Conservation (phyloP, 2,113 vertebrate species). For the Brachyistius frenatus region DNA sequence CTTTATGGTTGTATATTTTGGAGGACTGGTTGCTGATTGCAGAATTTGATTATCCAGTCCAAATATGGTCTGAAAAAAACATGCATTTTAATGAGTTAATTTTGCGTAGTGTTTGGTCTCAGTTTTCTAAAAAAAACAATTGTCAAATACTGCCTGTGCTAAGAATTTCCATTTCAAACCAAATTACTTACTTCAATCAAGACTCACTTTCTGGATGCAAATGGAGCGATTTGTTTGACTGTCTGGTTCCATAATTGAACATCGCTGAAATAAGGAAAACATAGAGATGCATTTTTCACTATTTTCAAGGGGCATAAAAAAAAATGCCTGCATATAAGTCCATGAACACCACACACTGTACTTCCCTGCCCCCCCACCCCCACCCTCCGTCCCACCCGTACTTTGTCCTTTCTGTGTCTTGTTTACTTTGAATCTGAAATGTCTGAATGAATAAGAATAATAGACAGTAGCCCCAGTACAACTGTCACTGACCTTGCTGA, state of each 20-base stretch:
- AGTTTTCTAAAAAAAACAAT: conserved; percentile 27
- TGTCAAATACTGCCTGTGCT: conserved; percentile 18
- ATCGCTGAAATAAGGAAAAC: conserved; percentile 53
- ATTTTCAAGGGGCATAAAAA: conserved; percentile 12
- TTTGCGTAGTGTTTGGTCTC: not conserved
- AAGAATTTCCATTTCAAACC: conserved; percentile 32
- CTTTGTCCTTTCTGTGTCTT: conserved; percentile 47
- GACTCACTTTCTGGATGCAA: conserved; percentile 35
- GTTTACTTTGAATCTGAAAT: conserved; percentile 57
- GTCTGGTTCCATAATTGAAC: conserved; percentile 46
- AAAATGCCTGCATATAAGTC: conserved; percentile 28
- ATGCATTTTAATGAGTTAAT: conserved; percentile 5
- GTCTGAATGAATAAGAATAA: conserved; percentile 61
- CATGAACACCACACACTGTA: not conserved
- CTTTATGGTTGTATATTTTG: no score
- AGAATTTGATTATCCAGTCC: not conserved
- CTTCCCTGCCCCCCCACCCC: not conserved
- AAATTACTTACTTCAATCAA: conserved; percentile 49
- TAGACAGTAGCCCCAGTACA: conserved; percentile 47
- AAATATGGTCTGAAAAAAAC: not conserved
- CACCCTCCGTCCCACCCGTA: conserved; percentile 4
- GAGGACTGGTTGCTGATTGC: not conserved
- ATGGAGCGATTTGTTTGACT: conserved; percentile 22
- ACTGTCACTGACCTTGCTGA: conserved; percentile 64
- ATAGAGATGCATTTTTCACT: conserved; percentile 10